Evolutionary conservation across 2,888 invertebrate species (phyloP).

Genomic region (Ligdia adustata): DNA sequence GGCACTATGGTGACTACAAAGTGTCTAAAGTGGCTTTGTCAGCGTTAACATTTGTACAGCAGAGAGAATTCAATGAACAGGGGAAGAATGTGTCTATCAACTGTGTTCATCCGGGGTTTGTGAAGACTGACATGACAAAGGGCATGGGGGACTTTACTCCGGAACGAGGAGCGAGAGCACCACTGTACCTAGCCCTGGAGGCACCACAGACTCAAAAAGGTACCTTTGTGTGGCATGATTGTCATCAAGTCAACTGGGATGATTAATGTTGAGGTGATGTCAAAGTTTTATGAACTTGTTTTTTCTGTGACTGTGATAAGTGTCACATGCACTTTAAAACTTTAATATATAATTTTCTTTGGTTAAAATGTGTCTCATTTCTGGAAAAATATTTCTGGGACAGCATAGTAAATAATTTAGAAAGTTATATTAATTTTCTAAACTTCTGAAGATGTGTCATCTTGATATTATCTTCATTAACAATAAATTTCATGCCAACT

Average conservation of each 20-base stretch:
- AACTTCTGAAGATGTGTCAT: too few species aligned
- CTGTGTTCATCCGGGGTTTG: conserved; percentile 80
- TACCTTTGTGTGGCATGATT: conserved; percentile 78
- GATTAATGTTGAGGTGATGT: conserved; percentile 62
- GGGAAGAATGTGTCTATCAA: conserved; percentile 74
- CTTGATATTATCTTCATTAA: too few species aligned
- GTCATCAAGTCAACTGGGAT: conserved; percentile 80
- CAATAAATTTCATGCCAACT: too few species aligned
- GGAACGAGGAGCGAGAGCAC: conserved; percentile 72
- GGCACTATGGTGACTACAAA: conserved; percentile 77
- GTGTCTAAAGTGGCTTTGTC: conserved; percentile 79
- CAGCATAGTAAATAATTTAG: neutral
- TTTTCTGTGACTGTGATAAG: conserved; percentile 74
- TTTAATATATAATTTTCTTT: conserved; percentile 68
- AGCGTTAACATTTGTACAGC: conserved; percentile 77
- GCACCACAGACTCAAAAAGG: conserved; percentile 75
- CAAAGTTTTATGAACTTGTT: conserved; percentile 62
- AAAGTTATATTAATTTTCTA: too few species aligned
- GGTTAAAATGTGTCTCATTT: conserved; percentile 56
- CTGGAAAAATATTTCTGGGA: too few species aligned
- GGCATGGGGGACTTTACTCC: conserved; percentile 77
- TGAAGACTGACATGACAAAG: conserved; percentile 79
- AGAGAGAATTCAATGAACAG: conserved; percentile 75
- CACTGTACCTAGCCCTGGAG: conserved; percentile 71
- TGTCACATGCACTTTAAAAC: conserved; percentile 77